Evolutionary conservation across 2,113 vertebrate species (phyloP), one percentile per base, ranked within the genome.

Genomic region (Zootoca vivipara): DNA sequence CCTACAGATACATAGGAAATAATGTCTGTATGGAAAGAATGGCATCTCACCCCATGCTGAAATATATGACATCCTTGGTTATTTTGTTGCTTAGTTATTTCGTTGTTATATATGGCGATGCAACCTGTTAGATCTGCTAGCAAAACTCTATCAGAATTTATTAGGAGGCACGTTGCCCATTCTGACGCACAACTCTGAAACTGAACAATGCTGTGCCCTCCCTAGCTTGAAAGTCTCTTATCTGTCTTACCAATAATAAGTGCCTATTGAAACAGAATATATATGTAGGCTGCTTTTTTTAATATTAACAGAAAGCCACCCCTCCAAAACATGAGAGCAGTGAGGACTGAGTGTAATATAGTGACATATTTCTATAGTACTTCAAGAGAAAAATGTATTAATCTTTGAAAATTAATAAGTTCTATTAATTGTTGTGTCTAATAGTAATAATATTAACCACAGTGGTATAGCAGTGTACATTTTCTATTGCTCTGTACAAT

Each of bases 371-470:
- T 85, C 35, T 65, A 69, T 28, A 52, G 30, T 52, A 62, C 62
- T 86, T 33, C 28, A 52, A 86, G 38, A 67, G 30, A 78, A 86
- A 46, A 38, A 78, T 78, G 58, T 42, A 67, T 85, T 83, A n/a
- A 65, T 67, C 8, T 67, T 42, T 67, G 40, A 9, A 40, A 58
- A 75, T 40, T 30, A 56, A 52, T 85, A 16, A 77, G 62, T 18
- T 70, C 30, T 26, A 72, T 69, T 52, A 69, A 86, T 86, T 86
- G 62, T 42, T 16, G 33, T 78, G 28, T 67, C 62, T 78, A 78
- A n/a, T 24, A 46, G 4, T 79, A 28, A 52, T 30, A 78, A 33
- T 13, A n/a, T n/a, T n/a, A n/a, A n/a, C n/a, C 40, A 9, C 33
- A 78, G 20, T 26, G 24, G 46, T 78, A 78, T 22, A 65, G 38